Conservation (phyloP, 2,888 invertebrate genomes). For the Catocala fraxini region DNA sequence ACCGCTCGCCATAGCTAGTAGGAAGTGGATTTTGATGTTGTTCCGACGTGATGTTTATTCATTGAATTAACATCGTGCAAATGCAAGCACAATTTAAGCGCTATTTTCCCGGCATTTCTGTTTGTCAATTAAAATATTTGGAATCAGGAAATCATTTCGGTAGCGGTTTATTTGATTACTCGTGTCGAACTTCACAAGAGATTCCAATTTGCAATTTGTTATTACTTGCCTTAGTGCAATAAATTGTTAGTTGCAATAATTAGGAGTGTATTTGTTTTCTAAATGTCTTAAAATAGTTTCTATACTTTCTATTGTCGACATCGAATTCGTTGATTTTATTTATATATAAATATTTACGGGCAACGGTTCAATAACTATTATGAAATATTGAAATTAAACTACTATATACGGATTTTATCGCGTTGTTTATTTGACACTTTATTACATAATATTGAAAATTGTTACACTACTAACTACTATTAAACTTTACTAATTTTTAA, state of each 20-base stretch:
- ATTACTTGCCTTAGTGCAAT: constrained; percentile 47
- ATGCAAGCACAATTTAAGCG: constrained; percentile 82
- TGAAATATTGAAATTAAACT: too few species aligned
- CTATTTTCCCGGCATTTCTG: constrained; percentile 81
- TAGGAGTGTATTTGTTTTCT: too few species aligned
- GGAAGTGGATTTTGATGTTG: constrained; percentile 69
- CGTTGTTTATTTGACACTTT: too few species aligned
- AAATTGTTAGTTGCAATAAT: constrained; percentile 4
- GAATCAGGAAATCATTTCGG: constrained; percentile 83
- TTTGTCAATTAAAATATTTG: constrained; percentile 87
- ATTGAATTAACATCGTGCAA: constrained; percentile 80
- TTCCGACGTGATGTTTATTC: constrained; percentile 78
- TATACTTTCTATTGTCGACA: too few species aligned
- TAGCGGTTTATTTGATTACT: constrained; percentile 78
- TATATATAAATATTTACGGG: too few species aligned
- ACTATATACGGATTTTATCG: too few species aligned
- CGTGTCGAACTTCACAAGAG: constrained; percentile 65
- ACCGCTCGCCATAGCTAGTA: constrained; percentile 52
- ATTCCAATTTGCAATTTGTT: constrained; percentile 62
- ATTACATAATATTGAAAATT: too few species aligned
- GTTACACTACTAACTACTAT: too few species aligned
- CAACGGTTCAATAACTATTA: too few species aligned
- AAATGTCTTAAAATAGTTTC: too few species aligned
- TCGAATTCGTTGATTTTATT: too few species aligned
- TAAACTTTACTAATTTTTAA: too few species aligned